Evolutionary conservation across 2,888 invertebrate species (phyloP).

Genomic region (Gerosis bhagava): DNA sequence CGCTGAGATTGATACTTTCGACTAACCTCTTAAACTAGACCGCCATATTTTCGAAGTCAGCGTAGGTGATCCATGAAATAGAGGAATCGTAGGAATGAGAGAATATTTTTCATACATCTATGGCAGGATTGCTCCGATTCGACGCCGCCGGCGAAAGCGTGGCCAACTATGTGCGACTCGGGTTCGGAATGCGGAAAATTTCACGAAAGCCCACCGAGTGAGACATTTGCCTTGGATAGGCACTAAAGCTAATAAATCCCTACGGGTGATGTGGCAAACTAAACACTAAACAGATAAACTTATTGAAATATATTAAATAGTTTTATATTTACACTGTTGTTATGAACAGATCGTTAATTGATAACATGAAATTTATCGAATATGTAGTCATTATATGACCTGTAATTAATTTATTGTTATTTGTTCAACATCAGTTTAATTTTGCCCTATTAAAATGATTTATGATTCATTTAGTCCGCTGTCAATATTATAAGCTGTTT

Average conservation of each 20-base stretch:
- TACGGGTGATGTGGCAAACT: conserved; percentile 55
- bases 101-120: conserved; percentile 55
- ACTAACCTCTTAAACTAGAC: conserved; percentile 11
- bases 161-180: conserved; percentile 60
- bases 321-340: conserved; percentile 44
- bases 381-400: too few relatives aligned
- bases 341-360: too few relatives aligned
- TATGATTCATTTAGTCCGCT: too few relatives aligned
- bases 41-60: conserved; percentile 23
- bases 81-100: conserved; percentile 25
- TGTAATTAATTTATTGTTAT: too few relatives aligned
- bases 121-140: conserved; percentile 45
- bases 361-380: too few relatives aligned
- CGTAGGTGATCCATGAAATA: conserved; percentile 30
- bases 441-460: too few relatives aligned
- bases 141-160: conserved; percentile 55
- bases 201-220: conserved; percentile 66
- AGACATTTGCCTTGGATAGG: conserved; percentile 69
- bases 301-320: too few relatives aligned
- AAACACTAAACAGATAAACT: conserved; percentile 39
- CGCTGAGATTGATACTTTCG: conserved; percentile 8
- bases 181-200: conserved; percentile 67
- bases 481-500: too few relatives aligned
- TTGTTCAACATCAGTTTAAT: too few relatives aligned
- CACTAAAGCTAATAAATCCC: conserved; percentile 71